Percentiles rank a stretch among this genome's conserved stretches.
Evolutionary conservation across 2,888 invertebrate species (phyloP).

Genomic region (Lochmaea capreae): DNA sequence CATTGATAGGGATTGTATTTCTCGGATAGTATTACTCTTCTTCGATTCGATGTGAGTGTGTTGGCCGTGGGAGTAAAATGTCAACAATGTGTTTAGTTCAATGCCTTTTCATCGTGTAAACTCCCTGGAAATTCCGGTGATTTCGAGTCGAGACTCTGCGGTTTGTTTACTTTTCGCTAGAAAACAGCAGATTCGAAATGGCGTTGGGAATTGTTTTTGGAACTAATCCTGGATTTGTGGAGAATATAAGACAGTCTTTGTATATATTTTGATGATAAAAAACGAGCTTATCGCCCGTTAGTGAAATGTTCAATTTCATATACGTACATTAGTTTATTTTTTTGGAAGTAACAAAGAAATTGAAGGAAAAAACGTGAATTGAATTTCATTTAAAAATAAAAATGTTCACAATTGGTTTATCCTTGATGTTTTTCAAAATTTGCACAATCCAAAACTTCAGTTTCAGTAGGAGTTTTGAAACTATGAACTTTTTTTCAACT

Average conservation of each 20-base stretch:
- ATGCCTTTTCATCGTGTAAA: constrained; percentile 43
- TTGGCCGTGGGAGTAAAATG: constrained; percentile 47
- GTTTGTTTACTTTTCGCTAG: constrained; percentile 2
- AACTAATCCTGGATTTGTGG: background rate
- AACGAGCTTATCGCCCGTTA: background rate
- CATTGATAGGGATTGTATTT: constrained; percentile 46
- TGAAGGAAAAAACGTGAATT: too few species aligned
- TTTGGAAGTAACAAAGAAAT: too few species aligned
- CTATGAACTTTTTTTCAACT: too few species aligned
- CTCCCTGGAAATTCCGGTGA: constrained; percentile 35
- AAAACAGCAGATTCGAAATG: background rate
- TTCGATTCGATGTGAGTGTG: constrained; percentile 37
- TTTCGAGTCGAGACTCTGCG: constrained; percentile 11
- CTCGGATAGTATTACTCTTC: constrained; percentile 48
- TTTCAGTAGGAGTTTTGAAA: too few species aligned
- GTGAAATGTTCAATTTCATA: background rate
- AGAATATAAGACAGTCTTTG: background rate
- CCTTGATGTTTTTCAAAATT: too few species aligned
- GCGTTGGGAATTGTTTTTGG: background rate
- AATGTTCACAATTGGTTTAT: too few species aligned
- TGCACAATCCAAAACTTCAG: too few species aligned
- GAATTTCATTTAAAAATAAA: too few species aligned
- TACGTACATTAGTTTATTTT: too few species aligned
- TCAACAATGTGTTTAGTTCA: constrained; percentile 48
- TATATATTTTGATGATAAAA: background rate